phyloP scores from a whole-genome alignment of 2,113 vertebrate species.

The Dolichotis patagonum region DNA sequence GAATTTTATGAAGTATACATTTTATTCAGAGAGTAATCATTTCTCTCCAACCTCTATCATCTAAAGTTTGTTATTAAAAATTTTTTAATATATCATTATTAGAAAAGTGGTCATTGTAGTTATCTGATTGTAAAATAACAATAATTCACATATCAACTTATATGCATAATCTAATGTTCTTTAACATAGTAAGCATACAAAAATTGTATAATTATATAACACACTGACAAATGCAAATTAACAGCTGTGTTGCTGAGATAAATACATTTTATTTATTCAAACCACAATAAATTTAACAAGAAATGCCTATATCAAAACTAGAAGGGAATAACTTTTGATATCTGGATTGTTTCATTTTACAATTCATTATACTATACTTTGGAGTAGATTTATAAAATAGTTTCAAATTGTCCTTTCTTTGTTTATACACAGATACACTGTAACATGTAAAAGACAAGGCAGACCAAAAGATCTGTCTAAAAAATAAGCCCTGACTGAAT shows the following conservation, averaged over 20 bases:
- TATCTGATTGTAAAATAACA: neutral
- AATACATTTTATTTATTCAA: constrained; percentile 9
- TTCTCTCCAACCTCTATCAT: neutral
- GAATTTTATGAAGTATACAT: constrained; percentile 20
- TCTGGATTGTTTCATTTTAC: constrained; percentile 20
- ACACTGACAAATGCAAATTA: constrained; percentile 34
- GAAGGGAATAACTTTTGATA: neutral
- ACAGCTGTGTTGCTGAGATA: neutral
- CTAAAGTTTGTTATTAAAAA: neutral
- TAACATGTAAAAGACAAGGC: neutral
- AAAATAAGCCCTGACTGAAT: neutral
- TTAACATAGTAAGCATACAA: constrained; percentile 29
- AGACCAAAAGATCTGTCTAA: constrained; percentile 9
- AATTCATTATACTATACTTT: neutral
- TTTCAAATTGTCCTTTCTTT: neutral
- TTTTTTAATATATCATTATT: neutral
- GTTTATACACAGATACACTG: neutral
- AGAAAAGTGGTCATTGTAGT: neutral
- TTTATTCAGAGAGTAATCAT: constrained; percentile 47
- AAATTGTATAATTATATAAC: neutral
- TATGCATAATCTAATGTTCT: neutral
- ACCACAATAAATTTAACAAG: constrained; percentile 21
- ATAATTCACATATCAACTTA: constrained; percentile 6
- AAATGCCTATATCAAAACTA: constrained; percentile 6
- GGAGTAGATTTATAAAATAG: constrained; percentile 21